Percentiles rank a stretch among this genome's conserved stretches.
Evolutionary conservation across 2,113 vertebrate species (phyloP).

Genomic region (Lagopus leucura): DNA sequence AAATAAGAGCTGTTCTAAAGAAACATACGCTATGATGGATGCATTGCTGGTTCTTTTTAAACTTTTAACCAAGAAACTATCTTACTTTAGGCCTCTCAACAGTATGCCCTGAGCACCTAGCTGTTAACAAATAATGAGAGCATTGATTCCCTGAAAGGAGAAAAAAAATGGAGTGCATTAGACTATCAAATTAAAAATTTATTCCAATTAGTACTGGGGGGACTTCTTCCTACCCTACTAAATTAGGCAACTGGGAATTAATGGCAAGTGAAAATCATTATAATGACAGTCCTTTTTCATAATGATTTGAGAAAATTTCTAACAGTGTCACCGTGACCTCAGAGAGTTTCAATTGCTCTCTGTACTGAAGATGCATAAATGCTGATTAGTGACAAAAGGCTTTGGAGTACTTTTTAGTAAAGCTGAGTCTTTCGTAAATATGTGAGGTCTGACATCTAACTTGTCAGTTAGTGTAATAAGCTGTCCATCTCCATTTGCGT

Average conservation of each 20-base stretch:
- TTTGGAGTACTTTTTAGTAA: background rate
- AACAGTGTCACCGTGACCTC: background rate
- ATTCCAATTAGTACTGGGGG: slow-evolving; percentile 49
- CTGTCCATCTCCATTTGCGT: background rate
- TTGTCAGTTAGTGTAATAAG: background rate
- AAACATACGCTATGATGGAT: background rate
- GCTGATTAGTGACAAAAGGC: background rate
- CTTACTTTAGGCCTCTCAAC: background rate
- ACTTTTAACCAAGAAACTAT: background rate
- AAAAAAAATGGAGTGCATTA: background rate
- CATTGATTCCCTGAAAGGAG: background rate
- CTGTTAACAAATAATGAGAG: slow-evolving; percentile 3
- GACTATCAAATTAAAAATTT: slow-evolving; percentile 60
- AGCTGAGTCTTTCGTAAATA: background rate
- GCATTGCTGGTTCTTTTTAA: background rate
- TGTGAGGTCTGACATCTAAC: background rate
- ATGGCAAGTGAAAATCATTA: slow-evolving; percentile 37
- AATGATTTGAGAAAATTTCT: slow-evolving; percentile 2
- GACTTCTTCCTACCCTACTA: background rate
- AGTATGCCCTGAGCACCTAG: background rate
- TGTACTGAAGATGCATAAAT: background rate
- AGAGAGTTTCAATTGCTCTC: background rate
- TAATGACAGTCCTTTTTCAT: background rate
- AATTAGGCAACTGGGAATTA: slow-evolving; percentile 57
- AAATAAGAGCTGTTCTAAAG: background rate